Percentiles rank a stretch among this genome's conserved stretches.
These are phyloP conservation scores for Thunnus albacares DNA, from an alignment of 2,797 vertebrate species.

Conservation along the genomic window DNA sequence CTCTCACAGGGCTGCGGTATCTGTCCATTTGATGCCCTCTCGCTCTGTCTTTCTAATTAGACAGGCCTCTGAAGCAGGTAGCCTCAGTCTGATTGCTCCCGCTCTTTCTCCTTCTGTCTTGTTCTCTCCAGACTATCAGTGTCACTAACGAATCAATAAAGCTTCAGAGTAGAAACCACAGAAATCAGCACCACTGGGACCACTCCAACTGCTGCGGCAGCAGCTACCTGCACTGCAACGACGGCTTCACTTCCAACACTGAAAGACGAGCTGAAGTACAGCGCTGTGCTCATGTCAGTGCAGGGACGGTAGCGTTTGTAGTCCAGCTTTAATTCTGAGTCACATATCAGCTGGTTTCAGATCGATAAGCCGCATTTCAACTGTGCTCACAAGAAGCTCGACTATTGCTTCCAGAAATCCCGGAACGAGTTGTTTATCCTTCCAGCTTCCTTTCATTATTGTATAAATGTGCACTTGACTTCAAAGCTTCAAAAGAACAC, in stretches of 20 bases:
- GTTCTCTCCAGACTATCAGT: constrained; percentile 63
- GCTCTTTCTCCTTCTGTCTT: constrained; percentile 23
- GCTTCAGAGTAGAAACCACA: constrained; percentile 63
- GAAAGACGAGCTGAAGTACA: constrained; percentile 24
- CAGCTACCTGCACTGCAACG: constrained; percentile 55
- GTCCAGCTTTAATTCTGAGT: constrained; percentile 15
- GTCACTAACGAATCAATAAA: constrained; percentile 76
- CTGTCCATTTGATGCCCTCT: constrained; percentile 45
- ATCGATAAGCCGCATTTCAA: constrained; percentile 1
- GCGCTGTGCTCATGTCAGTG: neutral
- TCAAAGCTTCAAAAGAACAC: constrained; percentile 13
- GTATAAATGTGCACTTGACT: neutral
- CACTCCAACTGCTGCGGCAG: constrained; percentile 31
- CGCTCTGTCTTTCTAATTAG: constrained; percentile 70
- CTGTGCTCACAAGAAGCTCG: neutral
- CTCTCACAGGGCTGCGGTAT: constrained; percentile 56
- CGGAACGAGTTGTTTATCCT: neutral
- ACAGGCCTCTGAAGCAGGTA: constrained; percentile 55
- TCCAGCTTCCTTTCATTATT: neutral
- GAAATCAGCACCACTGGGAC: constrained; percentile 71
- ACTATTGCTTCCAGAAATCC: constrained; percentile 11
- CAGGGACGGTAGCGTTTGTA: neutral
- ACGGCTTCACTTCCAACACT: neutral
- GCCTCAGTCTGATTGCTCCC: constrained; percentile 43
- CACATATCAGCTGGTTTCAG: constrained; percentile 25